phyloP scores from a whole-genome alignment of 2,888 invertebrate species.

The Drosophila pegasa region DNA sequence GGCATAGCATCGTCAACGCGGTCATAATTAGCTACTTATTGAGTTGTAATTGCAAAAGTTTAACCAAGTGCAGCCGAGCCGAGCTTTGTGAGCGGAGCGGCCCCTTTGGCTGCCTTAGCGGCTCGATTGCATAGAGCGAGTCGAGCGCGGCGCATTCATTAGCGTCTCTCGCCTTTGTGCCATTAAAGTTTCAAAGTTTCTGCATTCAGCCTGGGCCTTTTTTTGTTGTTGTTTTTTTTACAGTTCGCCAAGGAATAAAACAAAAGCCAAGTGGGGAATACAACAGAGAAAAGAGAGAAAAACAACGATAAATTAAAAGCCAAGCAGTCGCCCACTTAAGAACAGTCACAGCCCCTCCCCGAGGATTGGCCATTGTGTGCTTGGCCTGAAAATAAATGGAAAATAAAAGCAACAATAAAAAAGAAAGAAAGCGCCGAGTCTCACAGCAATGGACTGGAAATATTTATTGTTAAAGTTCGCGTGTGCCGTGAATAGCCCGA shows the following conservation, averaged over 20 bases:
- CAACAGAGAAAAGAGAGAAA: constrained; percentile 12
- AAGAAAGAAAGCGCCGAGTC: neutral
- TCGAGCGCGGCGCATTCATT: constrained; percentile 45
- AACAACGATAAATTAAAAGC: constrained; percentile 43
- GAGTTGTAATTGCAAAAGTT: constrained; percentile 78
- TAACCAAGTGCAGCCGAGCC: constrained; percentile 51
- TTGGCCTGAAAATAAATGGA: constrained; percentile 24
- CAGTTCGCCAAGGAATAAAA: constrained; percentile 12
- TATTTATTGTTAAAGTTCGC: constrained; percentile 15
- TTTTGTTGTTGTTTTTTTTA: constrained; percentile 4
- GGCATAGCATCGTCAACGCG: constrained; percentile 32
- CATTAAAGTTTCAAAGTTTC: constrained; percentile 52
- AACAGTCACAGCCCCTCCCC: neutral
- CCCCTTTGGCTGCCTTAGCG: constrained; percentile 22
- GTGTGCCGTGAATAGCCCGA: neutral
- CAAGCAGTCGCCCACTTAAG: constrained; percentile 30
- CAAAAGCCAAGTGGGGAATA: constrained; percentile 13
- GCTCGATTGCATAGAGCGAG: constrained; percentile 34
- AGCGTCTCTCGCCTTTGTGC: constrained; percentile 40
- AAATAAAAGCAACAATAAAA: constrained; percentile 1
- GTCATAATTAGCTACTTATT: constrained; percentile 69
- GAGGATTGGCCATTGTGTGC: constrained; percentile 7
- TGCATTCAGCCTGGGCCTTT: constrained; percentile 13
- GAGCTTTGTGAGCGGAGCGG: constrained; percentile 31
- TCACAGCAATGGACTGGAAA: constrained; percentile 16